Evolutionary conservation across 2,113 vertebrate species (phyloP).

Genomic region (Strigops habroptila): DNA sequence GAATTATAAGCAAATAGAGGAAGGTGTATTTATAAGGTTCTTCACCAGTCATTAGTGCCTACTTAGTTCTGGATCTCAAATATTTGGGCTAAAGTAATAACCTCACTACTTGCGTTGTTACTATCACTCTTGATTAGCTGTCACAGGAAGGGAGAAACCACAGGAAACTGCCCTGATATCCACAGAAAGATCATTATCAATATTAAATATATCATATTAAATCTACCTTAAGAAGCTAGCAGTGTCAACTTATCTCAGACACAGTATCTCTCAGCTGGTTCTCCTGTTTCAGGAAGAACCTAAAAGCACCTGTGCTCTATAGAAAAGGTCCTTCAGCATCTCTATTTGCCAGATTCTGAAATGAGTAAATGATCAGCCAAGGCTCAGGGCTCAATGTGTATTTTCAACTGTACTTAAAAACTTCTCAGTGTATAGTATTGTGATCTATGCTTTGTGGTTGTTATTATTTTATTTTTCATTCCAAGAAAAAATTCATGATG

Average conservation of each 20-base stretch:
- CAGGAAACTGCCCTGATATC: not conserved
- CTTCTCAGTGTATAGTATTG: not conserved
- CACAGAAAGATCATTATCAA: not conserved
- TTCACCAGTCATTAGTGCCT: not conserved
- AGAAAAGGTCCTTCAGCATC: not conserved
- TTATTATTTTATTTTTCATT: not conserved
- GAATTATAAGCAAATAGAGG: not conserved
- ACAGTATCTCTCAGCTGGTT: not conserved
- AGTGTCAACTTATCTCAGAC: not conserved
- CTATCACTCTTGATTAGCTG: not conserved
- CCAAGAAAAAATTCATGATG: not conserved
- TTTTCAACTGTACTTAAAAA: not conserved
- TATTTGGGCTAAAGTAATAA: not conserved
- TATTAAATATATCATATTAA: not conserved
- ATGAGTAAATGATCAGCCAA: not conserved
- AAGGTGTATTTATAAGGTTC: not conserved
- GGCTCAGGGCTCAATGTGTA: not conserved
- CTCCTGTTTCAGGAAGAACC: not conserved
- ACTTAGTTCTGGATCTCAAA: not conserved
- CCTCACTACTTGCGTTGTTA: not conserved
- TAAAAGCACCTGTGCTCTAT: not conserved
- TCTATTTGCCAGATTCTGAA: not conserved
- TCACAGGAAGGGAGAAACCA: not conserved
- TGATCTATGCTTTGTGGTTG: not conserved
- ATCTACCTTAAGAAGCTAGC: not conserved